phyloP scores from a whole-genome alignment of 1,140 invertebrate genomes.

The Pissodes strobi region DNA sequence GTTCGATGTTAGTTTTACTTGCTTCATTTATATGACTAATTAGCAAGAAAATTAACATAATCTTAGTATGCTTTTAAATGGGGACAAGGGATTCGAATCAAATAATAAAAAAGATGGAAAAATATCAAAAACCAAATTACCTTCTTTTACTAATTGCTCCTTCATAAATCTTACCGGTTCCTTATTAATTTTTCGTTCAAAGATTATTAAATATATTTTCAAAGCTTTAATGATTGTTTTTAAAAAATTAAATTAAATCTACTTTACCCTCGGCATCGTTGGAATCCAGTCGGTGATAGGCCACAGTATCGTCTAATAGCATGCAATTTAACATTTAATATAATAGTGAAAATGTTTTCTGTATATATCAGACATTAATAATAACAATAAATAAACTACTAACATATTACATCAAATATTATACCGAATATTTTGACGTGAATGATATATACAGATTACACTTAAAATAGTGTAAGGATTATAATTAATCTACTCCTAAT shows the following conservation, averaged over 20 bases:
- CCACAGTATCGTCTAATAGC: constrained; percentile 17
- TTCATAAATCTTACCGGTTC: neutral
- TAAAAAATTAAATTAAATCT: neutral
- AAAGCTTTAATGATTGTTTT: neutral
- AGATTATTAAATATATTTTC: neutral
- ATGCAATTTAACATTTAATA: too few relatives aligned
- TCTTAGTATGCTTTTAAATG: neutral
- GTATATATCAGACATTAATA: too few relatives aligned
- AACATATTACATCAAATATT: too few relatives aligned
- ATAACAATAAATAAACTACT: too few relatives aligned
- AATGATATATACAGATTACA: too few relatives aligned
- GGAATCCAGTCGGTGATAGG: constrained; percentile 19
- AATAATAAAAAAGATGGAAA: neutral
- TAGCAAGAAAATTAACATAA: neutral
- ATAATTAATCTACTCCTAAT: too few relatives aligned
- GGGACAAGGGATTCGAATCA: neutral
- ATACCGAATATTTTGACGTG: too few relatives aligned
- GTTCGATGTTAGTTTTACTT: constrained; percentile 3
- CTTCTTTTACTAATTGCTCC: constrained; percentile 38
- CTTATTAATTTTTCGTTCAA: too few relatives aligned
- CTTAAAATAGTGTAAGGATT: too few relatives aligned
- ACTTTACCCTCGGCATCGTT: constrained; percentile 22
- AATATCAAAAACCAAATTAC: constrained; percentile 19
- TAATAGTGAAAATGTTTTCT: too few relatives aligned
- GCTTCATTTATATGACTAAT: neutral